phyloP scores from a whole-genome alignment of 1,140 invertebrate genomes.

The Coelopa frigida region DNA sequence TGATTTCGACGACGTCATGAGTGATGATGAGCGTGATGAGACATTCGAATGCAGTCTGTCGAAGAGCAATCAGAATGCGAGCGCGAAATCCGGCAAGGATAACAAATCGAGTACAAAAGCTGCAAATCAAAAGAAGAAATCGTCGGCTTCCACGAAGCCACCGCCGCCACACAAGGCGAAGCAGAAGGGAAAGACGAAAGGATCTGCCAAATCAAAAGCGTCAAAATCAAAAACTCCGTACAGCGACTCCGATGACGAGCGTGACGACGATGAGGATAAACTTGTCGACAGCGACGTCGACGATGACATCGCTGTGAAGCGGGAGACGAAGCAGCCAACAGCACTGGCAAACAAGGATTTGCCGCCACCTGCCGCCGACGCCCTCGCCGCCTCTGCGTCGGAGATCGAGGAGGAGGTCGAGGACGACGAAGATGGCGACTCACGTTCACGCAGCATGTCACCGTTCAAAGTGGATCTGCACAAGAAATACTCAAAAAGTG shows the following conservation, averaged over 20 bases:
- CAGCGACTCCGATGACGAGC: conserved; percentile 2
- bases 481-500: conserved; percentile 45
- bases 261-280: conserved; percentile 11
- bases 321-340: conserved; percentile 13
- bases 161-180: too few relatives aligned
- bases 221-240: too few relatives aligned
- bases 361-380: conserved; percentile 34
- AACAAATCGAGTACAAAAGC: too few relatives aligned
- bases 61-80: too few relatives aligned
- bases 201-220: too few relatives aligned
- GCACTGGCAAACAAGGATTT: conserved; percentile 16
- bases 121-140: too few relatives aligned
- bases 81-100: too few relatives aligned
- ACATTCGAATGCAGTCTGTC: neutral
- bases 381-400: conserved; percentile 31
- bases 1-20: too few relatives aligned
- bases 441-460: conserved; percentile 34
- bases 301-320: conserved; percentile 1
- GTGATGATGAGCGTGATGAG: neutral
- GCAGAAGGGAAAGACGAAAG: too few relatives aligned
- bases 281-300: conserved; percentile 4
- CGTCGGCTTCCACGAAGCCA: too few relatives aligned
- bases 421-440: conserved; percentile 19
- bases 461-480: conserved; percentile 44
- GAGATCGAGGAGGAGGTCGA: conserved; percentile 33